These are phyloP conservation scores for Caenorhabditis latens DNA, from an alignment of 1,140 invertebrate genomes.

Conservation along the genomic window DNA sequence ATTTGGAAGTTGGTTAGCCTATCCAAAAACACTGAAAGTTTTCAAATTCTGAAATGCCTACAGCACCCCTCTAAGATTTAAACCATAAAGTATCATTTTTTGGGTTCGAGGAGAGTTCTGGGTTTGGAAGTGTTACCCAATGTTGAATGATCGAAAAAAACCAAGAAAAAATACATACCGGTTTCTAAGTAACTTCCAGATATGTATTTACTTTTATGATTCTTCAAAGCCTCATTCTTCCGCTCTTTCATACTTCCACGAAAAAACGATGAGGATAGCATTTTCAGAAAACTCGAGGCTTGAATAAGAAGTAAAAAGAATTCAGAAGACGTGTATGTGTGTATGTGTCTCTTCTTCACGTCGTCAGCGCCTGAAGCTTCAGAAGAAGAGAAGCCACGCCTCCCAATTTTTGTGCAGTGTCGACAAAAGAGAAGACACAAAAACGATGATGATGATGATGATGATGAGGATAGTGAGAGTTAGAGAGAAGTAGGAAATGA, in stretches of 20 bases:
- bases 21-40: not conserved
- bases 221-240: conserved; percentile 49
- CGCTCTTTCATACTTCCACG: conserved; percentile 51
- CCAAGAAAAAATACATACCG: not conserved
- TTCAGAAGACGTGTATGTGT: not conserved
- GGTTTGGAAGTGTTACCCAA: too few species aligned
- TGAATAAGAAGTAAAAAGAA: not conserved
- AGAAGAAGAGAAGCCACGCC: not conserved
- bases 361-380: not conserved
- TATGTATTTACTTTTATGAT: conserved; percentile 50
- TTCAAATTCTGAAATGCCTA: not conserved
- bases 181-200: conserved; percentile 40
- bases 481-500: not conserved
- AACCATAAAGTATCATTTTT: too few species aligned
- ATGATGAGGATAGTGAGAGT: not conserved
- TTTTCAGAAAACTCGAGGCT: not conserved
- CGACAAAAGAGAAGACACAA: not conserved
- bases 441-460: conserved; percentile 33
- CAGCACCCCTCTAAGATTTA: not conserved
- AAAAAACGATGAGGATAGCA: conserved; percentile 42
- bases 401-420: not conserved
- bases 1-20: too few species aligned
- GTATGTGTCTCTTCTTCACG: not conserved
- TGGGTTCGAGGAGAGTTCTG: too few species aligned
- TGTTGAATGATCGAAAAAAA: too few species aligned